A percentile compares a stretch with the other conserved stretches of the same genome.
phyloP scores from a whole-genome alignment of 2,113 vertebrate species.

The Phodopus roborovskii region DNA sequence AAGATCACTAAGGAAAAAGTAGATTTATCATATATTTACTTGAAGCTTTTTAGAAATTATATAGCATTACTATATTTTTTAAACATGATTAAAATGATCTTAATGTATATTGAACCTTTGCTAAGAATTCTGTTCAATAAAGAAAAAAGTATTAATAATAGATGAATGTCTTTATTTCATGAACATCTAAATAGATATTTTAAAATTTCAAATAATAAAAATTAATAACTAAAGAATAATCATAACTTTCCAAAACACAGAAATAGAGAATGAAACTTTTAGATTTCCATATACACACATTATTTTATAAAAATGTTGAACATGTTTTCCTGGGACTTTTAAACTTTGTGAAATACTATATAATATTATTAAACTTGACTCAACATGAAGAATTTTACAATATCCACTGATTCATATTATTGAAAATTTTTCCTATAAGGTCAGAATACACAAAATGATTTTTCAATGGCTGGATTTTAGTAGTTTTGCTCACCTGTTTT shows the following conservation, averaged over 20 bases:
- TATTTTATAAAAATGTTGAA: background rate
- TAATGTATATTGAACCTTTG: background rate
- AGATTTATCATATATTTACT: background rate
- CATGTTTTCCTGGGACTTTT: no score
- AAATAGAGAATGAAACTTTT: background rate
- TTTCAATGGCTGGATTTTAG: background rate
- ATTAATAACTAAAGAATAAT: background rate
- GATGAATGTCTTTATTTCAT: background rate
- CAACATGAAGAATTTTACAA: background rate
- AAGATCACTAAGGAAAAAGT: background rate
- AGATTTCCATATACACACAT: background rate
- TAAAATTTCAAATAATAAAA: background rate
- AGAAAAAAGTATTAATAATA: background rate
- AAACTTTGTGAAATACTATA: background rate
- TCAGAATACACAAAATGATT: background rate
- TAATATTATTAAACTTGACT: background rate
- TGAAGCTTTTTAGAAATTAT: background rate
- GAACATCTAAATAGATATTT: background rate
- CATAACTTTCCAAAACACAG: background rate
- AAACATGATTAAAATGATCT: background rate
- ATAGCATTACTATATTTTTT: background rate
- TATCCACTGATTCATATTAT: background rate
- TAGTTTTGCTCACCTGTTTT: background rate
- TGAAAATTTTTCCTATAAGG: background rate
- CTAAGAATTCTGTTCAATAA: background rate